Evolutionary conservation across 2,888 invertebrate species (phyloP).

Genomic region (Gastrophysa polygoni): DNA sequence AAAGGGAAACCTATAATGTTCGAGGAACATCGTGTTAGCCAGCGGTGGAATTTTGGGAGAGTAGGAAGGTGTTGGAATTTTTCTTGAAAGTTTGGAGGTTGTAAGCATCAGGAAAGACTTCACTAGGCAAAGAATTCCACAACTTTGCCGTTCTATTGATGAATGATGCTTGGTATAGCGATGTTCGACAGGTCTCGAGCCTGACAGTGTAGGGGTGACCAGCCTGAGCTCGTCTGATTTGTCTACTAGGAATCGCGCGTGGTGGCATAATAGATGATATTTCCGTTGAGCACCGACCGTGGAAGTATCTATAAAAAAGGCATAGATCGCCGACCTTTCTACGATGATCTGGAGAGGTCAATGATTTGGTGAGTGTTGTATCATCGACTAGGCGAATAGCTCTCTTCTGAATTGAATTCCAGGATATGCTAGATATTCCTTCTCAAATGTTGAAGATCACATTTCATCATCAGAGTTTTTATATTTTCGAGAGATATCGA

Average conservation of each 20-base stretch:
- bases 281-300: constrained; percentile 1
- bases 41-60: background rate
- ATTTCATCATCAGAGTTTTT: too few relatives aligned
- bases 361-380: too few relatives aligned
- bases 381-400: too few relatives aligned
- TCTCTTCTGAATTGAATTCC: too few relatives aligned
- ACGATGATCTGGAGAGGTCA: constrained; percentile 7
- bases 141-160: constrained; percentile 7
- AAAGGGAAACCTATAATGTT: background rate
- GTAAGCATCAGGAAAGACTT: background rate
- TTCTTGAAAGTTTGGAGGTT: background rate
- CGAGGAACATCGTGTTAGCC: background rate
- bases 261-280: constrained; percentile 5
- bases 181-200: constrained; percentile 1
- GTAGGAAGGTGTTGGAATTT: background rate
- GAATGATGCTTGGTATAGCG: background rate
- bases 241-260: background rate
- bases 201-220: background rate
- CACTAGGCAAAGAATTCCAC: background rate
- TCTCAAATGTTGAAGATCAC: too few relatives aligned
- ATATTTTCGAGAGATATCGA: too few relatives aligned
- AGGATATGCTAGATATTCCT: too few relatives aligned
- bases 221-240: background rate
- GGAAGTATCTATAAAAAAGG: background rate
- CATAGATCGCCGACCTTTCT: constrained; percentile 14